A percentile compares a stretch with the other conserved stretches of the same genome.
phyloP scores from a whole-genome alignment of 23 tunicate genomes.

The Styela plicata region DNA sequence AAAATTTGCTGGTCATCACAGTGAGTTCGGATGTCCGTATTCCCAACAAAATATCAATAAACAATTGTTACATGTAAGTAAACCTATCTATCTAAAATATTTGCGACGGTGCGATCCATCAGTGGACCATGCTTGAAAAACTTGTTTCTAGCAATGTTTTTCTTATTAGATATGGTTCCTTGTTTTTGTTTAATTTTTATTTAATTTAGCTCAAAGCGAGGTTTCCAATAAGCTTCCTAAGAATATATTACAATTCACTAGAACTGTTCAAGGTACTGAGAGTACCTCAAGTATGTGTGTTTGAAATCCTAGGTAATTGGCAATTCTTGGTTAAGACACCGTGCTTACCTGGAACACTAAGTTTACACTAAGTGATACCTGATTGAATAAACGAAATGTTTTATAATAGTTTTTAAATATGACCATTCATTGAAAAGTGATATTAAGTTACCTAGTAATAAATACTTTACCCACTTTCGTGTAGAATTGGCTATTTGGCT shows the following conservation, averaged over 20 bases:
- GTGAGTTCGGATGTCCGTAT: slow-evolving; percentile 68
- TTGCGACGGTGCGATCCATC: not conserved
- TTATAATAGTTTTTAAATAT: no score
- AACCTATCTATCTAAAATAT: not conserved
- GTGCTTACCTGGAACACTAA: no score
- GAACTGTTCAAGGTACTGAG: no score
- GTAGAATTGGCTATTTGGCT: not conserved
- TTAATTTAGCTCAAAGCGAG: no score
- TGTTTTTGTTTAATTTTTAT: not conserved
- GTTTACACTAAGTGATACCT: no score
- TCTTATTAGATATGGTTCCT: not conserved
- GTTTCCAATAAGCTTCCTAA: not conserved
- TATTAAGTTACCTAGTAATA: not conserved
- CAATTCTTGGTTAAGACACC: no score
- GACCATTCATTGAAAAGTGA: no score
- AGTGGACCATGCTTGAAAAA: not conserved
- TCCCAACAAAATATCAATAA: slow-evolving; percentile 33
- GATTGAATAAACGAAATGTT: no score
- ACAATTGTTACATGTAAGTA: not conserved
- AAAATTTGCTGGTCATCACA: slow-evolving; percentile 41
- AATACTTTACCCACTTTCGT: no score
- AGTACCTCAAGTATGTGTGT: no score
- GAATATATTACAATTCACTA: not conserved
- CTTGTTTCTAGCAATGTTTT: not conserved
- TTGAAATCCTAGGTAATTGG: no score